phyloP scores from a whole-genome alignment of 2,113 vertebrate species.

The Candoia aspera region DNA sequence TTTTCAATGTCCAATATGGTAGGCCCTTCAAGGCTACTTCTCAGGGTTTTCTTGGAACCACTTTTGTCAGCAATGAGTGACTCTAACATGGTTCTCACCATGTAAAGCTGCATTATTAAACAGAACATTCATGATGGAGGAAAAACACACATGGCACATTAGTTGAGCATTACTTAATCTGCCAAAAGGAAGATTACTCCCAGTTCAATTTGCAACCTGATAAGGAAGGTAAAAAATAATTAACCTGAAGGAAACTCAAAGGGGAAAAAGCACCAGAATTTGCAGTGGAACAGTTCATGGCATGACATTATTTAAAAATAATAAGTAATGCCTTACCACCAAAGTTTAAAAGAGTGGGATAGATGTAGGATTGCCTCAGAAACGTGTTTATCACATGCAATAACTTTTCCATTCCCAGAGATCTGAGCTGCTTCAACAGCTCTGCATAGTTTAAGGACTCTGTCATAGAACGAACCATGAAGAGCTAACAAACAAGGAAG shows the following conservation, averaged over 20 bases:
- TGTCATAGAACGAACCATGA: slow-evolving; percentile 85
- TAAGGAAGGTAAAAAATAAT: slow-evolving; percentile 44
- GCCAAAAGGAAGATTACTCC: slow-evolving; percentile 62
- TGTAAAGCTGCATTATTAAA: slow-evolving; percentile 83
- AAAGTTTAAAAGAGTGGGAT: slow-evolving; percentile 83
- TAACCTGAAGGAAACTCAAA: slow-evolving; percentile 38
- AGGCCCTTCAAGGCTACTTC: slow-evolving; percentile 90
- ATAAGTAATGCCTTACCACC: slow-evolving; percentile 80
- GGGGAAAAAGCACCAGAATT: slow-evolving; percentile 44
- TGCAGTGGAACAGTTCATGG: slow-evolving; percentile 60
- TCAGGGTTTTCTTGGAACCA: slow-evolving; percentile 90
- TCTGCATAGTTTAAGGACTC: slow-evolving; percentile 83
- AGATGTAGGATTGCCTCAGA: slow-evolving; percentile 85
- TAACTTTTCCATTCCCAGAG: slow-evolving; percentile 83
- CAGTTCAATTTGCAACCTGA: slow-evolving; percentile 54
- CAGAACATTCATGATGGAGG: slow-evolving; percentile 66
- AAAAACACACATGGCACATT: slow-evolving; percentile 72
- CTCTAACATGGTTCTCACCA: slow-evolving; percentile 94
- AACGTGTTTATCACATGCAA: slow-evolving; percentile 85
- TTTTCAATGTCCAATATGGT: slow-evolving; percentile 93
- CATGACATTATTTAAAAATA: slow-evolving; percentile 66
- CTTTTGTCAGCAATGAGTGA: slow-evolving; percentile 93
- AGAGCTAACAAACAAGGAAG: slow-evolving; percentile 81
- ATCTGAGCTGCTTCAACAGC: slow-evolving; percentile 83
- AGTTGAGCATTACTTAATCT: slow-evolving; percentile 66